These are phyloP conservation scores for Pogonocherus hispidulus DNA, from an alignment of 2,888 invertebrate genomes.

Conservation along the genomic window DNA sequence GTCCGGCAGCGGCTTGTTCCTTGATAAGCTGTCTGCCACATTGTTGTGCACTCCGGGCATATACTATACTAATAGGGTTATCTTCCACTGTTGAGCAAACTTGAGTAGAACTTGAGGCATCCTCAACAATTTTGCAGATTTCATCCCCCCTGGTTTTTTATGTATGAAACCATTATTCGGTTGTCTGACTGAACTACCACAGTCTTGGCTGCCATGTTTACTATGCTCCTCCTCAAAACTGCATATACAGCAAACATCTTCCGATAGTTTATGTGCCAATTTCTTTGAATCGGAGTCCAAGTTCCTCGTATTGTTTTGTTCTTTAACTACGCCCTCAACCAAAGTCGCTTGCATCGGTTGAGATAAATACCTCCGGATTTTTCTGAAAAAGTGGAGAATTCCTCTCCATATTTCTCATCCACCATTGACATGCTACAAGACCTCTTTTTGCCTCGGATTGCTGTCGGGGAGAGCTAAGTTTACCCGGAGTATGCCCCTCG, in stretches of 20 bases:
- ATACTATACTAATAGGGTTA: neutral
- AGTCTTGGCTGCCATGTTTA: neutral
- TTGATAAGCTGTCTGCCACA: conserved; percentile 41
- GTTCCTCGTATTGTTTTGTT: neutral
- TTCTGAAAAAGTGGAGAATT: neutral
- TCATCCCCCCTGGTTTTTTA: conserved; percentile 19
- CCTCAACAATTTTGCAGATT: neutral
- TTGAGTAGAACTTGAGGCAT: neutral
- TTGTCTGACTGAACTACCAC: conserved; percentile 30
- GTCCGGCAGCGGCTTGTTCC: conserved; percentile 31
- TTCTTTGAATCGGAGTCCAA: neutral
- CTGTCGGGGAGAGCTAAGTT: conserved; percentile 21
- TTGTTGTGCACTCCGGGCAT: conserved; percentile 38
- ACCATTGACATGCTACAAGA: neutral
- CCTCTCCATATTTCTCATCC: neutral
- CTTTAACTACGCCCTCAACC: neutral
- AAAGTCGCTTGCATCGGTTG: neutral
- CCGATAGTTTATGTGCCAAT: neutral
- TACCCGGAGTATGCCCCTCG: conserved; percentile 16
- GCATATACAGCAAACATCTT: conserved; percentile 3
- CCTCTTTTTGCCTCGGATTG: neutral
- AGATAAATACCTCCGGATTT: neutral
- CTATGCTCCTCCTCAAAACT: neutral
- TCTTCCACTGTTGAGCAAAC: neutral
- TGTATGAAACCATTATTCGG: conserved; percentile 21